Evolutionary conservation across 1,140 invertebrate genomes (phyloP), one percentile per base, ranked within the genome.

Genomic region (Danaus plexippus): DNA sequence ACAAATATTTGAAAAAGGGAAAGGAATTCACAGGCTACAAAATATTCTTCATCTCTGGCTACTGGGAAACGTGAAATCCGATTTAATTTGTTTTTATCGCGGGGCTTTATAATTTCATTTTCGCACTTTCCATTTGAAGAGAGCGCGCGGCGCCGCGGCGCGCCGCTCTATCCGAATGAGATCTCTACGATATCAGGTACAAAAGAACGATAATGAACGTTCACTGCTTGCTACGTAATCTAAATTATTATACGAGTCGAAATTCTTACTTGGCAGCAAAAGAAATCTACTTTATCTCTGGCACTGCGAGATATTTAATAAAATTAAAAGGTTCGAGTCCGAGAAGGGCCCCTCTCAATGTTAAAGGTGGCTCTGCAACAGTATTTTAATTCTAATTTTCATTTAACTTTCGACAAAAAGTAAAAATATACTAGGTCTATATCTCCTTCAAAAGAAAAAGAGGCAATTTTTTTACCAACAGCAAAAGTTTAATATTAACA

Each of bases 21-120:
- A 85, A 85, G 71, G 76, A 81, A 81, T 82, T 78, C 69, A 73
- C 74, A 71, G 81, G 77, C 76, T 77, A 78, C 80, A 77, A 80
- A 85, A 80, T 74, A 67, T 69, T 77, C 71, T 69, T 81, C 79
- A 75, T 77, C 73, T 76, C 77, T 80, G 77, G 72, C 76, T 84
- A 80, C 80, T 82, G 77, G 79, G 76, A 77, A 83, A 87, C 73
- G 76, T 77, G 79, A 84, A 83, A 84, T 85, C 83, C 78, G 80
- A 86, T 87, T 87, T 87, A 87, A 87, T 87, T 87, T 87, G 86
- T 87, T 87, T 87, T 87, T 87, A 87, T 86, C 82, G 82, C 71
- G 67, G 80, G 75, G 72, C 79, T 85, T 84, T 86, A 85, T 87
- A 87, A 87, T 87, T 87, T 87, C 81, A 87, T 87, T 87, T 87